Base-by-base conservation (phyloP, 2,888 invertebrate species). In the Saturnia japonica region DNA sequence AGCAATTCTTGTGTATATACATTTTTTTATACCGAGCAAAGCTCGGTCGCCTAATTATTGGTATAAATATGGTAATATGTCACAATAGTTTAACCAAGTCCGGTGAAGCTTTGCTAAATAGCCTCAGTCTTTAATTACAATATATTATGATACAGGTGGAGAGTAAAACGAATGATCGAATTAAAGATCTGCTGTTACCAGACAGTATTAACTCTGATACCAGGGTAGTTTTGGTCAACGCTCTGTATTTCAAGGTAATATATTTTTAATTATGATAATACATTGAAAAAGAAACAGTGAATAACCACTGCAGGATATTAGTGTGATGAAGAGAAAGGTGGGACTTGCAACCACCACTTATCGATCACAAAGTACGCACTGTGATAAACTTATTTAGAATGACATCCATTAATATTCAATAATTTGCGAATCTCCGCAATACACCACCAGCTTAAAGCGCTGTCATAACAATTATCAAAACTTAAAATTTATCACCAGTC, bases 241-340 rank as follows among this genome's bases (percentile, higher is more conserved):
- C 98, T 0, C 95, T 98, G 22, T 97, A 98, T 85, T 98, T 98
- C 90, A 98, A 98, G 94, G 95, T 95, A 83, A 75, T 47, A 19
- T 47, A 47, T 47, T 14, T 12, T 16, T 47, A 3, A 16, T 16
- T 3, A 19, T 19, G 4, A 47, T 47, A 47, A 47, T 47, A 12
- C 4, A 16, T 47, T 6, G 16, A 47, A 16, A 1, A 47, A 47
- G 6, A 47, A 47, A 47, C 19, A 47, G 45, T 47, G 47, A 47
- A 34, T 34, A 34, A 34, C 6, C 34, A 6, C 34, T 34, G 34
- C 34, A 34, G 34, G 34, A 34, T 6, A 34, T 34, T 34, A 4
- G 34, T 34, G 19, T 16, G 19, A 47, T 7, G 19, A 19, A 47
- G 47, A 19, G 16, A 47, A 19, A 47, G 16, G 19, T 4, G 19